These are phyloP conservation scores for Bubo blakistoni DNA, from an alignment of 2,113 vertebrate genomes.

Conservation along the genomic window DNA sequence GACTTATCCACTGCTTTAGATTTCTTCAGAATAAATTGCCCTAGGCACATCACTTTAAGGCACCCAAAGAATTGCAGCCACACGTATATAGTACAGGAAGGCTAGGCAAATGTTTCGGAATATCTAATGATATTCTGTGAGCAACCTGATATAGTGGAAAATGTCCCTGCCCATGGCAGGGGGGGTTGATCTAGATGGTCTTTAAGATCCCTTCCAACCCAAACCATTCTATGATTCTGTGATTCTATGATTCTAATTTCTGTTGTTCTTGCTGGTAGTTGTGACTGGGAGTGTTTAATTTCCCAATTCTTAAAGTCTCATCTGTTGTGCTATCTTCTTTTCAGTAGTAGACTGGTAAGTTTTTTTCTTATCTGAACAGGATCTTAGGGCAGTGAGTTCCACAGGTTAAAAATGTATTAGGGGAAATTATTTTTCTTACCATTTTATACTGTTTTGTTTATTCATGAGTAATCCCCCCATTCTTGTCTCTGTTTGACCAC, in stretches of 20 bases:
- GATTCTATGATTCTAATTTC: neutral
- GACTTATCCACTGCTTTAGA: neutral
- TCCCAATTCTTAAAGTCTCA: neutral
- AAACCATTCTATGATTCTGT: no score
- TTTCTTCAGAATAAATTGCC: neutral
- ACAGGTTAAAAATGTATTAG: neutral
- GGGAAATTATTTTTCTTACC: neutral
- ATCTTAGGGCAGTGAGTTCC: neutral
- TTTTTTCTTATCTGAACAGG: neutral
- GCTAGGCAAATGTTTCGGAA: neutral
- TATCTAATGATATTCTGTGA: neutral
- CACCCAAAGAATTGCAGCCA: neutral
- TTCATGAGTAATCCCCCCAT: neutral
- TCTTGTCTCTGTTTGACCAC: neutral
- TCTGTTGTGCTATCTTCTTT: neutral
- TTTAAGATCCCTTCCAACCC: no score
- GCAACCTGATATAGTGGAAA: no score
- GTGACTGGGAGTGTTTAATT: neutral
- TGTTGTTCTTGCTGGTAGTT: neutral
- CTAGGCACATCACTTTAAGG: neutral
- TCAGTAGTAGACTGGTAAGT: neutral
- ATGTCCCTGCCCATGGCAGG: no score
- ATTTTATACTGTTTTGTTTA: neutral
- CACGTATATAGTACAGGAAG: neutral
- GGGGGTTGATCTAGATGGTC: no score